Percentiles rank a stretch among this genome's conserved stretches.
Conservation (phyloP, 2,888 invertebrate species). For the Diaphora mendica region DNA sequence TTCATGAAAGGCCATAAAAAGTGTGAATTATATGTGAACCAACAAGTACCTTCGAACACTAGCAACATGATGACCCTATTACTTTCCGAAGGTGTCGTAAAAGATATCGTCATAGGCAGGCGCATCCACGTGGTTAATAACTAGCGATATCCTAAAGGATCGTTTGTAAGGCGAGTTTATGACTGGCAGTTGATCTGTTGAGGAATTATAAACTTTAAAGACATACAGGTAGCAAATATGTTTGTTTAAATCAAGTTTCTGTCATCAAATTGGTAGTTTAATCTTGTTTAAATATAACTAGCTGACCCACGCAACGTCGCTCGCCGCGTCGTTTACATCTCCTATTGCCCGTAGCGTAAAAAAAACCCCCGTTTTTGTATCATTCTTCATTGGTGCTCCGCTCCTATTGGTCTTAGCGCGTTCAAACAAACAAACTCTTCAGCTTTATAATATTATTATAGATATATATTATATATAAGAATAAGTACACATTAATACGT, state of each 20-base stretch:
- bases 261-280: background rate
- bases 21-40: background rate
- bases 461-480: too few relatives aligned
- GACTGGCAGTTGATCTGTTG: background rate
- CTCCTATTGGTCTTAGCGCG: too few relatives aligned
- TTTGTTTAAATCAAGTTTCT: background rate
- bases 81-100: slow-evolving; percentile 13
- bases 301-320: too few relatives aligned
- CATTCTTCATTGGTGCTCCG: too few relatives aligned
- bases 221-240: background rate
- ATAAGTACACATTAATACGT: too few relatives aligned
- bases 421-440: too few relatives aligned
- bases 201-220: background rate
- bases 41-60: background rate
- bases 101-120: slow-evolving; percentile 14
- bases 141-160: slow-evolving; percentile 12
- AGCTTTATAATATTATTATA: too few relatives aligned
- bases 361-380: too few relatives aligned
- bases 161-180: slow-evolving; percentile 18
- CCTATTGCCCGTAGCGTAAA: too few relatives aligned
- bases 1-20: background rate
- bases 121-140: slow-evolving; percentile 16
- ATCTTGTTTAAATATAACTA: too few relatives aligned
- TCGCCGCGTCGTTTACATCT: too few relatives aligned
- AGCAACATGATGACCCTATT: slow-evolving; percentile 9